Percentiles rank a stretch among this genome's conserved stretches.
Evolutionary conservation across 2,797 vertebrate species (phyloP).

Genomic region (Rhabdomys pumilio): DNA sequence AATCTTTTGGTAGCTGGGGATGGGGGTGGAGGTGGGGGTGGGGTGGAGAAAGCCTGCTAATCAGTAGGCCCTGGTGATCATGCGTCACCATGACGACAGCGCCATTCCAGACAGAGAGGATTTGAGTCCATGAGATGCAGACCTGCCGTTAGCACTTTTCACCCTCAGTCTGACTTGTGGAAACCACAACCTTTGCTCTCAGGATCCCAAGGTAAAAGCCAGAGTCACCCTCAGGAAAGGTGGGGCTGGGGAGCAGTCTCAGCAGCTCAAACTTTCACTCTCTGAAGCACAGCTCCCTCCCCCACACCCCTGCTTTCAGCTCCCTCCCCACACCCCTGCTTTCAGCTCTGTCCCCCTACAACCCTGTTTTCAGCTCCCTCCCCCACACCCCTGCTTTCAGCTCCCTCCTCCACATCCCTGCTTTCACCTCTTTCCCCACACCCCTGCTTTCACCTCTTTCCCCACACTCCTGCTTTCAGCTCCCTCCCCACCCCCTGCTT

Average conservation of each 20-base stretch:
- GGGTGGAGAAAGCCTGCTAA: not conserved
- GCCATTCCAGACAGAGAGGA: conserved; percentile 3
- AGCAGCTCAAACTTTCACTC: not conserved
- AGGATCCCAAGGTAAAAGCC: conserved; percentile 30
- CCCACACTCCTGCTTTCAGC: not conserved
- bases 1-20: not conserved
- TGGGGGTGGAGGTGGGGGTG: not conserved
- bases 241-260: not conserved
- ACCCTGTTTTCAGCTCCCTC: no score
- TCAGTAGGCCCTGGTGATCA: not conserved
- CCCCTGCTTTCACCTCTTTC: not conserved
- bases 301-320: not conserved
- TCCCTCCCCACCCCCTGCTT: no score
- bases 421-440: no score
- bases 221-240: not conserved
- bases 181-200: not conserved
- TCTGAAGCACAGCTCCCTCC: rapidly evolving
- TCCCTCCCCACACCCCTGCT: no score
- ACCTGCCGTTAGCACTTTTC: conserved; percentile 45
- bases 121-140: not conserved
- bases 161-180: conserved; percentile 43
- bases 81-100: not conserved
- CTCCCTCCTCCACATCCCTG: no score
- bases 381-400: no score
- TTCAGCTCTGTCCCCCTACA: no score